Conservation (phyloP, 2,797 vertebrate genomes). For the Periophthalmus magnuspinnatus region DNA sequence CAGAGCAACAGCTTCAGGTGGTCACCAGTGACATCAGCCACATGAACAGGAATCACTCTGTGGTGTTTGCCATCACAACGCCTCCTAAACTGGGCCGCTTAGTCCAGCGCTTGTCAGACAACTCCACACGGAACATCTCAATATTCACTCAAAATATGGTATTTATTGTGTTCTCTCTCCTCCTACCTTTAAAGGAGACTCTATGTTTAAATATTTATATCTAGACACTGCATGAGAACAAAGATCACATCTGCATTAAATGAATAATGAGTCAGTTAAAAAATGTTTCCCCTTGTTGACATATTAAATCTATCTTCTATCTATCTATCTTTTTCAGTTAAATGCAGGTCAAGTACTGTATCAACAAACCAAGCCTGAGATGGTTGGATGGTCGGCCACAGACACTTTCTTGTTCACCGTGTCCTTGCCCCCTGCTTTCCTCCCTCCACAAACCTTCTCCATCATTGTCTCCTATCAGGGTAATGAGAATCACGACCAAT, state of each 20-base stretch:
- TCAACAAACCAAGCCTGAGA: slow-evolving; percentile 74
- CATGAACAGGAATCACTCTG: slow-evolving; percentile 72
- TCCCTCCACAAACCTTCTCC: slow-evolving; percentile 79
- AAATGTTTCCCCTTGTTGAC: no score
- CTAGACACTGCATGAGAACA: no score
- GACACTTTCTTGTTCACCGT: slow-evolving; percentile 84
- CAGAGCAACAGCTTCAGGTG: slow-evolving; percentile 77
- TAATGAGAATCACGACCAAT: slow-evolving; percentile 41
- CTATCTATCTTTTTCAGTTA: slow-evolving; percentile 74
- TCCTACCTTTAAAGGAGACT: no score
- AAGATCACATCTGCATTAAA: no score
- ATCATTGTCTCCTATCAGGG: slow-evolving; percentile 84
- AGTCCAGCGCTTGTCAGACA: slow-evolving; percentile 67
- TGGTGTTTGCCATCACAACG: slow-evolving; percentile 75
- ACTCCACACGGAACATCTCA: slow-evolving; percentile 73
- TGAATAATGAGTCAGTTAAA: no score
- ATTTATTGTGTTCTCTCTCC: no score
- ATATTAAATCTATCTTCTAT: no score
- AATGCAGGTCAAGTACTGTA: slow-evolving; percentile 80
- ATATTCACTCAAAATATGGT: slow-evolving; percentile 86
- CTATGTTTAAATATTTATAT: no score
- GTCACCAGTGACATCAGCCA: slow-evolving; percentile 77
- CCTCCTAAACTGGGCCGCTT: slow-evolving; percentile 82
- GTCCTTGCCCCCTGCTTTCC: slow-evolving; percentile 80
- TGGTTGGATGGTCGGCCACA: slow-evolving; percentile 74